Evolutionary conservation across 2,888 invertebrate genomes (phyloP).

Genomic region (Periphyllus acericola): DNA sequence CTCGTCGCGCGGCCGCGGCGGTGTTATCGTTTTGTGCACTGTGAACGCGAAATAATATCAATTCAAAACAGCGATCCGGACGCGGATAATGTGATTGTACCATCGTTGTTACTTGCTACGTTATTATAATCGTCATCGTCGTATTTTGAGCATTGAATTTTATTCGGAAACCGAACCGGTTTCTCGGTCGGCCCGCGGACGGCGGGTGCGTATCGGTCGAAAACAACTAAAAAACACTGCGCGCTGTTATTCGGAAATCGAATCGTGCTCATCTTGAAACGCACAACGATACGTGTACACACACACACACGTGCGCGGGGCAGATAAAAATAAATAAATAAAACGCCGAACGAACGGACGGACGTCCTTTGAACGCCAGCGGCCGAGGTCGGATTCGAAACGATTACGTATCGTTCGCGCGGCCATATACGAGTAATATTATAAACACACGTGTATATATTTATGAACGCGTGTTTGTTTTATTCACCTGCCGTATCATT

Average conservation of each 20-base stretch:
- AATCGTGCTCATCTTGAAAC: conserved; percentile 46
- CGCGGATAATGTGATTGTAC: no score
- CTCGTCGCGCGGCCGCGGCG: no score
- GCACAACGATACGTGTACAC: neutral
- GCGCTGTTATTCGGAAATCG: conserved; percentile 30
- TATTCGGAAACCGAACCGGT: conserved; percentile 44
- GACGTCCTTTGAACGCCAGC: conserved; percentile 47
- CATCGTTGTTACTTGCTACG: no score
- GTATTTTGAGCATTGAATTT: no score
- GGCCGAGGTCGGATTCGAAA: conserved; percentile 43
- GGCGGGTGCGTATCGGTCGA: neutral
- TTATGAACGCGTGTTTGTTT: neutral
- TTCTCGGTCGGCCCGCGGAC: neutral
- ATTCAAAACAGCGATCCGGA: no score
- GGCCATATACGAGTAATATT: neutral
- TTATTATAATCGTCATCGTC: no score
- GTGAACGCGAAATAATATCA: no score
- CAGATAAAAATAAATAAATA: neutral
- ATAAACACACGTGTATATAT: neutral
- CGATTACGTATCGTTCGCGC: conserved; percentile 1
- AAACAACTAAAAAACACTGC: neutral
- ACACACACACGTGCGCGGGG: no score
- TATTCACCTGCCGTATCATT: conserved; percentile 4
- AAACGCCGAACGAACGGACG: neutral
- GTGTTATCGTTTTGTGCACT: no score